Conservation (phyloP, 2,797 vertebrate genomes). For the Hyperoplus lanceolatus region DNA sequence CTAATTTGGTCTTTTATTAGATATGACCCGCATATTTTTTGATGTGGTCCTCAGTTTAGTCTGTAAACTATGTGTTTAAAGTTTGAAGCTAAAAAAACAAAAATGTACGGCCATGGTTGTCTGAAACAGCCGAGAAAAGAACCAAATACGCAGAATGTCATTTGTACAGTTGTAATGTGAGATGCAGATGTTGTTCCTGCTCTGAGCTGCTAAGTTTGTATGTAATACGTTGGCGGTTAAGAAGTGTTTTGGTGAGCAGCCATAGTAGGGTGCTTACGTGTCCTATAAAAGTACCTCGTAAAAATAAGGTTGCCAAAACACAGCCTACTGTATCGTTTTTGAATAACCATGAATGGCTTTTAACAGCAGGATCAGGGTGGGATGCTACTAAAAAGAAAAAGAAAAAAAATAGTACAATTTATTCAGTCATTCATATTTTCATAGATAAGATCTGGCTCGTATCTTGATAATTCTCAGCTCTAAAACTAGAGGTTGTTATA, state of each 20-base stretch:
- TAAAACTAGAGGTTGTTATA: conserved; percentile 88
- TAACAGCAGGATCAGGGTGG: conserved; percentile 31
- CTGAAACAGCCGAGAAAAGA: neutral
- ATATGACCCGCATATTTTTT: neutral
- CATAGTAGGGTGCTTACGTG: conserved; percentile 73
- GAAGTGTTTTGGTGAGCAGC: conserved; percentile 70
- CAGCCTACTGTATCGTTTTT: conserved; percentile 60
- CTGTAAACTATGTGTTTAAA: neutral
- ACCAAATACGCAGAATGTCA: neutral
- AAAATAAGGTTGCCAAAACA: conserved; percentile 86
- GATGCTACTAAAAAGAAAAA: neutral
- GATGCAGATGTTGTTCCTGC: conserved; percentile 10
- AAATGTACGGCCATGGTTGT: neutral
- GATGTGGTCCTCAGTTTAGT: neutral
- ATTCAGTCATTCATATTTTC: conserved; percentile 38
- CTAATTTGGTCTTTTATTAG: neutral
- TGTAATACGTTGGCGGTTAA: conserved; percentile 46
- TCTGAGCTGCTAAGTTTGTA: conserved; percentile 39
- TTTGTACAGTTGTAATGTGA: conserved; percentile 21
- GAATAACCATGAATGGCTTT: conserved; percentile 42
- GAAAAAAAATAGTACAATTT: neutral
- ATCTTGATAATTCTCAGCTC: conserved; percentile 90
- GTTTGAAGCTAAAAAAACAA: neutral
- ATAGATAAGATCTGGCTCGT: conserved; percentile 48
- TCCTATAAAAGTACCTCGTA: conserved; percentile 85